These are phyloP conservation scores for Stictocephala bisonia DNA, from an alignment of 2,888 invertebrate genomes.

Conservation along the genomic window DNA sequence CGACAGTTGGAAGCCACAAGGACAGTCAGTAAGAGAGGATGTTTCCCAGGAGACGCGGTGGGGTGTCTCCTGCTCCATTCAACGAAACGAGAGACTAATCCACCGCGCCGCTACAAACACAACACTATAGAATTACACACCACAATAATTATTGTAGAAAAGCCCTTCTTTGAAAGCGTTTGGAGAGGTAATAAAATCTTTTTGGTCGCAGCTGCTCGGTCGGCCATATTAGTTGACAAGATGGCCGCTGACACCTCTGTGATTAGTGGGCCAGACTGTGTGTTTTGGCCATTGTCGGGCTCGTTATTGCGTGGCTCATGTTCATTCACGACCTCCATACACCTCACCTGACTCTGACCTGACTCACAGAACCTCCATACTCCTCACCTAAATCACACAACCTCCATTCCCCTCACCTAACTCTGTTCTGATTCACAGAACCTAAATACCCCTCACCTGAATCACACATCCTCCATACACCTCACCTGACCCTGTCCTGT, in stretches of 20 bases:
- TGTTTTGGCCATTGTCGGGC: conserved; percentile 32
- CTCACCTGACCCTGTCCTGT: no score
- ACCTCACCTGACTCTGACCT: background rate
- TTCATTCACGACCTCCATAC: conserved; percentile 2
- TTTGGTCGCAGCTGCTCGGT: conserved; percentile 29
- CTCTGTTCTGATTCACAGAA: no score
- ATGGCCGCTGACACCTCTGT: conserved; percentile 39
- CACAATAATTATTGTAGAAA: conserved; percentile 41
- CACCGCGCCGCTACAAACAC: conserved; percentile 36
- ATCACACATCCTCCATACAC: no score
- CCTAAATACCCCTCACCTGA: no score
- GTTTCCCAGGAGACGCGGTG: background rate
- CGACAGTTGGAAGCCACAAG: no score
- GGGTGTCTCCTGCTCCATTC: background rate
- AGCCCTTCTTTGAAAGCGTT: conserved; percentile 32
- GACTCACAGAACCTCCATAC: no score
- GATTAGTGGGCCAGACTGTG: conserved; percentile 36
- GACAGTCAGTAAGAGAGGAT: background rate
- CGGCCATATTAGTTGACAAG: conserved; percentile 40
- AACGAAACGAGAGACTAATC: conserved; percentile 3
- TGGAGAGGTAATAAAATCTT: conserved; percentile 46
- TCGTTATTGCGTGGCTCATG: background rate
- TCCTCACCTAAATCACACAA: no score
- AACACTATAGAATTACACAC: conserved; percentile 45
- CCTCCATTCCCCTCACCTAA: no score